These are phyloP conservation scores for Geotrypetes seraphini DNA, from an alignment of 2,797 vertebrate genomes.

Conservation along the genomic window DNA sequence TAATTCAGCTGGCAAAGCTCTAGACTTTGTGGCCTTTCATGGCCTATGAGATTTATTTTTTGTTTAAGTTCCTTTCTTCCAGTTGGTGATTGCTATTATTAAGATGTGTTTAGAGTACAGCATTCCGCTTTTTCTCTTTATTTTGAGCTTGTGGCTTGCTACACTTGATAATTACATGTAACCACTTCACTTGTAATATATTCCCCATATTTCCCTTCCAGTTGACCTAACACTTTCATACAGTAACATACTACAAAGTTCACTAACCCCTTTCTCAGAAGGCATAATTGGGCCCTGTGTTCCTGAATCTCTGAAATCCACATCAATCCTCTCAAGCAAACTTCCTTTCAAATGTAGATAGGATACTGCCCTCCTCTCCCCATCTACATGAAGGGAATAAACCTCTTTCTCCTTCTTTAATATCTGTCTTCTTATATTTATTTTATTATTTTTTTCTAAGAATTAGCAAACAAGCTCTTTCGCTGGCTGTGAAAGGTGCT, in stretches of 20 bases:
- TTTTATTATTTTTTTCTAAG: slow-evolving; percentile 8
- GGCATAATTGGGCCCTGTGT: slow-evolving; percentile 18
- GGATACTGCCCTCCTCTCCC: slow-evolving; percentile 4
- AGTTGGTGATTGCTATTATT: slow-evolving; percentile 20
- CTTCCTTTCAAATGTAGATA: slow-evolving; percentile 37
- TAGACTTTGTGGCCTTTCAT: slow-evolving; percentile 13
- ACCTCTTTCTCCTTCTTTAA: slow-evolving; percentile 7
- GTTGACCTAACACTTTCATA: slow-evolving; percentile 33
- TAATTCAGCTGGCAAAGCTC: slow-evolving; percentile 6
- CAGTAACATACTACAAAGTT: slow-evolving; percentile 30
- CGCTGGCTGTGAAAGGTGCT: no score
- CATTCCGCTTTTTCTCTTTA: slow-evolving; percentile 20
- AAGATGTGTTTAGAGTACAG: slow-evolving; percentile 18
- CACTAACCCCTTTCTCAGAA: slow-evolving; percentile 23
- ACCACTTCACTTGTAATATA: slow-evolving; percentile 27
- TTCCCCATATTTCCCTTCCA: slow-evolving; percentile 29
- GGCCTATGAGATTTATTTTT: slow-evolving; percentile 20
- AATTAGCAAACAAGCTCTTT: no score
- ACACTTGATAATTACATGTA: slow-evolving; percentile 27
- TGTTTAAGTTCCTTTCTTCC: slow-evolving; percentile 26
- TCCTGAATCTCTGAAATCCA: slow-evolving; percentile 17
- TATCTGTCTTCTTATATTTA: slow-evolving; percentile 1
- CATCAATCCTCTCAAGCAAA: slow-evolving; percentile 26
- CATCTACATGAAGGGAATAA: slow-evolving; percentile 2
- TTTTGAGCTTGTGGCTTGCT: slow-evolving; percentile 21